These are phyloP conservation scores for Crocallis elinguaria DNA, from an alignment of 2,888 invertebrate genomes.

Conservation along the genomic window DNA sequence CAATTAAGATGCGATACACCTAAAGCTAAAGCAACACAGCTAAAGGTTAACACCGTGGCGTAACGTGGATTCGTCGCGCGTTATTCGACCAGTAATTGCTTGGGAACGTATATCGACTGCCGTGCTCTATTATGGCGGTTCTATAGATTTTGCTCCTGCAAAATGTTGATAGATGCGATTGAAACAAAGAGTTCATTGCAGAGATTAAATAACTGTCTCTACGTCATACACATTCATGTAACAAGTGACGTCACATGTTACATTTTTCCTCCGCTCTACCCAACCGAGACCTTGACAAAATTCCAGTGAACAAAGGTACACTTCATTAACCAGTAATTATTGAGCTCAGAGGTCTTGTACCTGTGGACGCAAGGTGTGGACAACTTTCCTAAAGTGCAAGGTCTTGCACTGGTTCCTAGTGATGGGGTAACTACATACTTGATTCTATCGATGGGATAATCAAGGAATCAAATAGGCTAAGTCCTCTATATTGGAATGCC, in stretches of 20 bases:
- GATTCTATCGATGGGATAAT: conserved; percentile 22
- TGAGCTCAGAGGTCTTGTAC: conserved; percentile 3
- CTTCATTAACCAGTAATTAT: not conserved
- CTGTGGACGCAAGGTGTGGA: conserved; percentile 18
- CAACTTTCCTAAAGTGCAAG: conserved; percentile 60
- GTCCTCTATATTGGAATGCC: not conserved
- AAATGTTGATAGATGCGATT: no score
- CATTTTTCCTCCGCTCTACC: not conserved
- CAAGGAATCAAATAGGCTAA: not conserved
- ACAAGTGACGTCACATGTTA: no score
- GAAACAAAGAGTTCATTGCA: no score
- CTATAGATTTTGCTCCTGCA: no score
- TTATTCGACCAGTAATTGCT: conserved; percentile 9
- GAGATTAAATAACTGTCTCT: no score
- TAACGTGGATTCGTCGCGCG: conserved; percentile 4
- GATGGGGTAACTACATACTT: not conserved
- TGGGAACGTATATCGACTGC: conserved; percentile 13
- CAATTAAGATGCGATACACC: no score
- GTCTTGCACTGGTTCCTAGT: conserved; percentile 32
- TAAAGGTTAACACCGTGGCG: conserved; percentile 4
- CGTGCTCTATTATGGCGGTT: no score
- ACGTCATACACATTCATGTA: no score
- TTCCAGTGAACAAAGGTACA: no score
- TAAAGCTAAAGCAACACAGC: no score
- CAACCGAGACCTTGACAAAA: no score